Conservation (phyloP, 2,797 vertebrate species). For the Spheniscus humboldti region DNA sequence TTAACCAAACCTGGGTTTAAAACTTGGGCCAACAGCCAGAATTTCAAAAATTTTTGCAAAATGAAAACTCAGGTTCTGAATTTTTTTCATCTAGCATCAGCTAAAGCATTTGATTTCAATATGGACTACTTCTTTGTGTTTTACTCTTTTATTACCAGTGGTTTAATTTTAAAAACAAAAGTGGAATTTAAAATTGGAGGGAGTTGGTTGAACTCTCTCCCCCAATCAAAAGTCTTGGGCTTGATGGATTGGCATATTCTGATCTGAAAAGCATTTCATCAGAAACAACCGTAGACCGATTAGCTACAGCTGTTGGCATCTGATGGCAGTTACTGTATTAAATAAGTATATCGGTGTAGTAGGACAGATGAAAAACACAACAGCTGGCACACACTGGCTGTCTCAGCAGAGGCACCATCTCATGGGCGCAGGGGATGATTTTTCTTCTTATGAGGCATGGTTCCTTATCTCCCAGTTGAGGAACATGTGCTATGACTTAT, state of each 20-base stretch:
- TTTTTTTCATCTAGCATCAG: constrained; percentile 19
- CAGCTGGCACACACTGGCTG: neutral
- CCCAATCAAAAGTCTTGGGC: neutral
- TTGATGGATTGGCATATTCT: neutral
- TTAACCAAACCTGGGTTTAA: constrained; percentile 51
- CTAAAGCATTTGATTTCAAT: constrained; percentile 38
- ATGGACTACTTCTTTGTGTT: neutral
- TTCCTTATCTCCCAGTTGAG: neutral
- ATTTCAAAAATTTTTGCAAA: constrained; percentile 42
- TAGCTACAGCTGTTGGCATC: constrained; percentile 50
- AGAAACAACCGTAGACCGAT: neutral
- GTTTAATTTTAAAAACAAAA: constrained; percentile 55
- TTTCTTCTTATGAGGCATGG: neutral
- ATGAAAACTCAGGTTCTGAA: constrained; percentile 30
- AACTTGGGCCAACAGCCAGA: constrained; percentile 53
- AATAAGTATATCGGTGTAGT: neutral
- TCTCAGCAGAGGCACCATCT: neutral
- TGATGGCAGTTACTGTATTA: neutral
- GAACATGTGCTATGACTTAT: neutral
- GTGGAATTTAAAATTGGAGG: constrained; percentile 21
- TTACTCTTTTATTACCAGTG: constrained; percentile 21
- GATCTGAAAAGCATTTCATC: constrained; percentile 32
- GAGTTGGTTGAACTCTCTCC: neutral
- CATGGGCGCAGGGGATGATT: neutral
- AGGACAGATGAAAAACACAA: neutral